Percentiles rank a stretch among this genome's conserved stretches.
phyloP scores from a whole-genome alignment of 2,113 vertebrate genomes.

The Microcebus griseorufus region DNA sequence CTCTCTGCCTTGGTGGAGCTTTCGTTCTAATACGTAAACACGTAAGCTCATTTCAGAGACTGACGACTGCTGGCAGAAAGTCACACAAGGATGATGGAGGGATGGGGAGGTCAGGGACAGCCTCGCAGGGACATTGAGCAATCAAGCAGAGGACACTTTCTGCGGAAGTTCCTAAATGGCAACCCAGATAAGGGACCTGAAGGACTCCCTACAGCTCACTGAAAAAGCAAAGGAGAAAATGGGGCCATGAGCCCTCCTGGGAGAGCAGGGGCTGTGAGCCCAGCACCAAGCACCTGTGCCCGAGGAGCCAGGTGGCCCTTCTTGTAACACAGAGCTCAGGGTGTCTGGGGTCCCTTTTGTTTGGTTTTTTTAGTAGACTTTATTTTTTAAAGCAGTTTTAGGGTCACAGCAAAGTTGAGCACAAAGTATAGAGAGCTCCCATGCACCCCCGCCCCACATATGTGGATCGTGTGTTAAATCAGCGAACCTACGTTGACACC shows the following conservation, averaged over 20 bases:
- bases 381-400: background rate
- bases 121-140: background rate
- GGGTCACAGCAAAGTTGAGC: background rate
- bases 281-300: background rate
- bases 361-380: background rate
- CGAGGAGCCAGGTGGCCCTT: background rate
- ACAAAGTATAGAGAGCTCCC: background rate
- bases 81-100: no score
- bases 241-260: background rate
- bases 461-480: fast-evolving
- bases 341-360: background rate
- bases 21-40: background rate
- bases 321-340: background rate
- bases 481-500: fast-evolving
- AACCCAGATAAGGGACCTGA: background rate
- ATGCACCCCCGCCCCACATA: fast-evolving
- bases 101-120: no score
- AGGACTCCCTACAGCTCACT: background rate
- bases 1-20: background rate
- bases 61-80: background rate
- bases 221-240: background rate
- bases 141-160: background rate
- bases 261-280: background rate
- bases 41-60: background rate
- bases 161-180: background rate